phyloP scores from a whole-genome alignment of 2,888 invertebrate genomes.

The Drosophila greeni region DNA sequence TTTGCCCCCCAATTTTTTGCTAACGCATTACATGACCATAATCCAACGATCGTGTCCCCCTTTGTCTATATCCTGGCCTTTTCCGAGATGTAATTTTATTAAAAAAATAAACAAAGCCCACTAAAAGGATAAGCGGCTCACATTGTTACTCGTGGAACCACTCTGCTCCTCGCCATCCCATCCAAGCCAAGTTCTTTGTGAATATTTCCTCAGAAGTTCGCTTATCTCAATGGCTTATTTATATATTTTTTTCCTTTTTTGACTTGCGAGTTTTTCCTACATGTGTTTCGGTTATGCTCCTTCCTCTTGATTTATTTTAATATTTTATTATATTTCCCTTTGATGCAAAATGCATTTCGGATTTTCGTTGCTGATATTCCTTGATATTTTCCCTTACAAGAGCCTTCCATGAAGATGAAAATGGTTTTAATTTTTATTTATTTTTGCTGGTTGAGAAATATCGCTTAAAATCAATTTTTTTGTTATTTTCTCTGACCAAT shows the following conservation, averaged over 20 bases:
- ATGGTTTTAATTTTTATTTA: slow-evolving; percentile 7
- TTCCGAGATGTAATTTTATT: slow-evolving; percentile 40
- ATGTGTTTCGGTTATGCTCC: background rate
- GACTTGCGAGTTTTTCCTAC: slow-evolving; percentile 1
- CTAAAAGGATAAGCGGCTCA: slow-evolving; percentile 56
- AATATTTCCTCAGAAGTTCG: slow-evolving; percentile 16
- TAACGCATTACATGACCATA: background rate
- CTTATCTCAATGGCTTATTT: slow-evolving; percentile 13
- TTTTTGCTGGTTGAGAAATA: slow-evolving; percentile 9
- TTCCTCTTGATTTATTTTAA: slow-evolving; percentile 38
- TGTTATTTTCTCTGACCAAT: slow-evolving; percentile 2
- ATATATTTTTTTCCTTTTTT: slow-evolving; percentile 2
- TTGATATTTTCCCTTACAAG: slow-evolving; percentile 9
- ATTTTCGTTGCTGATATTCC: slow-evolving; percentile 1
- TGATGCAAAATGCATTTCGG: slow-evolving; percentile 33
- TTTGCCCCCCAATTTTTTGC: background rate
- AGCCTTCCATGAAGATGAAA: background rate
- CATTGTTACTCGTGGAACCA: slow-evolving; percentile 26
- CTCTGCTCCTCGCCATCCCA: background rate
- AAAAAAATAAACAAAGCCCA: slow-evolving; percentile 48
- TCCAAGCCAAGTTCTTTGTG: slow-evolving; percentile 6
- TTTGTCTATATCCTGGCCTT: too few species aligned
- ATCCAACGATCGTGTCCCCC: too few species aligned
- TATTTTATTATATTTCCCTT: slow-evolving; percentile 35
- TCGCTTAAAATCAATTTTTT: slow-evolving; percentile 1